Evolutionary conservation across 2,113 vertebrate species (phyloP), one percentile per base, ranked within the genome.

Genomic region (Lagopus muta): DNA sequence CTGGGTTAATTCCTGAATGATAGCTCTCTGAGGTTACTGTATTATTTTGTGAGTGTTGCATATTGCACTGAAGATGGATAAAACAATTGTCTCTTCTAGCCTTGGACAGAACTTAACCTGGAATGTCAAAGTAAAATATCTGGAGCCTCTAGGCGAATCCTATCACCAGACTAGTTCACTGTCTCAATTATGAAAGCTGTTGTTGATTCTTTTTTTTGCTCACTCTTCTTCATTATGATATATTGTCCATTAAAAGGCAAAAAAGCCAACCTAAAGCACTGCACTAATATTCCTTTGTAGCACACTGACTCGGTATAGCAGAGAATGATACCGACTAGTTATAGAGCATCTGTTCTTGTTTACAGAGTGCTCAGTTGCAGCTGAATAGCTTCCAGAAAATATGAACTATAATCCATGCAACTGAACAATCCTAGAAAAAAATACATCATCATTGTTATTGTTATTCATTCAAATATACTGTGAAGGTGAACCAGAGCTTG

Each of bases 311-410:
- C 36, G 13, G 21, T 27, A 62, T 55, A 73, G 42, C 80, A 62
- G 45, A 79, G 45, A 84, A 66, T 57, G 74, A 36, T 80, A 74
- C 40, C 10, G 21, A 87, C 4, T 38, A 85, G 12, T 78, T 85
- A n/a, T 14, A 66, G 43, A 92, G 66, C 74, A 55, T 61, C 34
- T 47, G 36, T 88, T 90, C 74, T 86, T 90, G 42, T 90, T 92
- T 80, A 69, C 45, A 83, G 60, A 87, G 19, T 22, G 13, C 48
- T 88, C 40, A 64, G 40, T n/a, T 5, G 3, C 36, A 85, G 40
- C 30, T 77, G 76, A 88, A 52, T 32, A 45, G 1, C 42, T 92
- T 91, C 69, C 65, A 92, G 88, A 94, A 95, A 89, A 86, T 52
- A 76, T 38, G 57, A 95, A 64, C 40, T 55, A 27, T 48, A 73